Conservation (phyloP, 1,140 invertebrate genomes). For the Nautilus pompilius region DNA sequence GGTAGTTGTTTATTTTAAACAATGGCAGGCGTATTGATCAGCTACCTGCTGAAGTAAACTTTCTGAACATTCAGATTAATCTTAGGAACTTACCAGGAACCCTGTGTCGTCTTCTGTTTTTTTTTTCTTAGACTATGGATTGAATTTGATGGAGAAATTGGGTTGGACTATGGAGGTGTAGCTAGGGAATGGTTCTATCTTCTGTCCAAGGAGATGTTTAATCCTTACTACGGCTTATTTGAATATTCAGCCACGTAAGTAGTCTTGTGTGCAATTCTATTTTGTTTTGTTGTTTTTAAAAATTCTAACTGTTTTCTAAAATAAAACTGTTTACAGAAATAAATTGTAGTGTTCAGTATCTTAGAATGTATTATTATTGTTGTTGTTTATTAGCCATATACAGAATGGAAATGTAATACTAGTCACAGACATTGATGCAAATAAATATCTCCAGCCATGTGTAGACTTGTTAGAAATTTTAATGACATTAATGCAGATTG, state of each 20-base stretch:
- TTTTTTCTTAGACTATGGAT: slow-evolving; percentile 78
- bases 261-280: too few species aligned
- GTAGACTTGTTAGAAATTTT: too few species aligned
- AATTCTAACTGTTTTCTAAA: too few species aligned
- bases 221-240: slow-evolving; percentile 98
- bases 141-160: slow-evolving; percentile 96
- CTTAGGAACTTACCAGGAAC: too few species aligned
- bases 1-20: too few species aligned
- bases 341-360: background rate
- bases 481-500: too few species aligned
- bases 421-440: too few species aligned
- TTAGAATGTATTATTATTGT: slow-evolving; percentile 1
- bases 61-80: too few species aligned
- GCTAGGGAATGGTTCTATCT: slow-evolving; percentile 93
- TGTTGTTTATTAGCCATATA: background rate
- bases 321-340: background rate
- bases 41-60: too few species aligned
- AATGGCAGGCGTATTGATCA: too few species aligned
- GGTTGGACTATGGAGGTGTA: slow-evolving; percentile 95
- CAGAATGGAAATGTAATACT: background rate
- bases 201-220: slow-evolving; percentile 98
- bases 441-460: too few species aligned
- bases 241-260: slow-evolving; percentile 96
- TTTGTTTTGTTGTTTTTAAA: too few species aligned
- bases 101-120: background rate